phyloP scores from a whole-genome alignment of 37 sponge, comb jelly and placozoan genomes.

The Cladorhizidae sp. region DNA sequence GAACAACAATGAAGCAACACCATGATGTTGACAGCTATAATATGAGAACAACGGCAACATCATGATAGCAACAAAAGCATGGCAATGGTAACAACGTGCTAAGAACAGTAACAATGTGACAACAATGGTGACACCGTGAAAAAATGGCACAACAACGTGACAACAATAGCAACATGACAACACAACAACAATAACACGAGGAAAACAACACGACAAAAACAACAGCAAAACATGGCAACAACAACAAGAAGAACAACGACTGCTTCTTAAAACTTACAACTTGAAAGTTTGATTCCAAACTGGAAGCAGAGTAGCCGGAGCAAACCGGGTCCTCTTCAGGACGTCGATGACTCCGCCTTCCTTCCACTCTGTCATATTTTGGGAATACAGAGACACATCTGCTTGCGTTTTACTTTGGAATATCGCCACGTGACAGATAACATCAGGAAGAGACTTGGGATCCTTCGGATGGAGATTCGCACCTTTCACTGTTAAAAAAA shows the following conservation, averaged over 20 bases:
- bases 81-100: too few relatives aligned
- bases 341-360: background rate
- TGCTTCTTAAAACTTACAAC: conserved; percentile 27
- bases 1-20: too few relatives aligned
- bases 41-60: too few relatives aligned
- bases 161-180: too few relatives aligned
- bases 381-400: background rate
- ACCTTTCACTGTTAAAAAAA: background rate
- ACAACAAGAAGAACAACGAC: background rate
- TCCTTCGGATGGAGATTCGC: background rate
- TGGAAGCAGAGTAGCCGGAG: conserved; percentile 13
- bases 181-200: background rate
- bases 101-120: too few relatives aligned
- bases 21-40: too few relatives aligned
- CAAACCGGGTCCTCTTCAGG: background rate
- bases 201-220: background rate
- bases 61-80: too few relatives aligned
- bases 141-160: too few relatives aligned
- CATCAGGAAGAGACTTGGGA: background rate
- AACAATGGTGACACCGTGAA: too few relatives aligned
- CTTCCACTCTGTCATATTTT: conserved; percentile 5
- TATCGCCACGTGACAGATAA: conserved; percentile 1
- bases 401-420: background rate
- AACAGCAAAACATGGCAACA: background rate
- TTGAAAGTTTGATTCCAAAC: conserved; percentile 56